phyloP scores from a whole-genome alignment of 2,113 vertebrate species.

The Dromaius novaehollandiae region DNA sequence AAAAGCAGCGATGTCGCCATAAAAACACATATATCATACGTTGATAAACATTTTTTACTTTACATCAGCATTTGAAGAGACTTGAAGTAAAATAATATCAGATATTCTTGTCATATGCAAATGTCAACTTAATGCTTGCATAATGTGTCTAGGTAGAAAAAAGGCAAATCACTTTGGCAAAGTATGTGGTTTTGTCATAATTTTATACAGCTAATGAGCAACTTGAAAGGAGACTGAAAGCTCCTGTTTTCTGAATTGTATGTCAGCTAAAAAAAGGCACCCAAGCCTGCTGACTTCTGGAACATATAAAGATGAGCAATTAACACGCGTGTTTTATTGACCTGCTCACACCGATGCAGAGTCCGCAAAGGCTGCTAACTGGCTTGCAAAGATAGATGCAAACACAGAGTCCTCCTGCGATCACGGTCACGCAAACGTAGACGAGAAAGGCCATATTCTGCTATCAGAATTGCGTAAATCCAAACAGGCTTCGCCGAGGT shows the following conservation, averaged over 20 bases:
- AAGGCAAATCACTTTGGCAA: slow-evolving; percentile 65
- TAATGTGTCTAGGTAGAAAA: slow-evolving; percentile 60
- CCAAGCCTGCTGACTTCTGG: not conserved
- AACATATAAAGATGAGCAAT: not conserved
- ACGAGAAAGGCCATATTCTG: not conserved
- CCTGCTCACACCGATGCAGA: not conserved
- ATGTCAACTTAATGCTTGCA: slow-evolving; percentile 52
- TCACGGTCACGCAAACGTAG: not conserved
- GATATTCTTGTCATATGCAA: slow-evolving; percentile 64
- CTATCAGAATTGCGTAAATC: not conserved
- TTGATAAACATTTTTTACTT: not conserved
- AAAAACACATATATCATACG: not conserved
- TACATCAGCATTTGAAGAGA: slow-evolving; percentile 33
- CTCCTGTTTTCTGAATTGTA: not conserved
- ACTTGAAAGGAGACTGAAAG: slow-evolving; percentile 39
- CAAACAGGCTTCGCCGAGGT: not conserved
- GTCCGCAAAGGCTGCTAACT: not conserved
- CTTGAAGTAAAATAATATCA: slow-evolving; percentile 37
- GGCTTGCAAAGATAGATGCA: accelerated
- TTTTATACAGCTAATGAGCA: slow-evolving; percentile 39
- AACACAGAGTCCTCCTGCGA: not conserved
- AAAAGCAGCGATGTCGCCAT: not conserved
- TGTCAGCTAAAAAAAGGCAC: slow-evolving; percentile 11
- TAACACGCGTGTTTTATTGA: not conserved
- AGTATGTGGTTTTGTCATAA: slow-evolving; percentile 38